Evolutionary conservation across 2,888 invertebrate species (phyloP).

Genomic region (Temnothorax ravouxi): DNA sequence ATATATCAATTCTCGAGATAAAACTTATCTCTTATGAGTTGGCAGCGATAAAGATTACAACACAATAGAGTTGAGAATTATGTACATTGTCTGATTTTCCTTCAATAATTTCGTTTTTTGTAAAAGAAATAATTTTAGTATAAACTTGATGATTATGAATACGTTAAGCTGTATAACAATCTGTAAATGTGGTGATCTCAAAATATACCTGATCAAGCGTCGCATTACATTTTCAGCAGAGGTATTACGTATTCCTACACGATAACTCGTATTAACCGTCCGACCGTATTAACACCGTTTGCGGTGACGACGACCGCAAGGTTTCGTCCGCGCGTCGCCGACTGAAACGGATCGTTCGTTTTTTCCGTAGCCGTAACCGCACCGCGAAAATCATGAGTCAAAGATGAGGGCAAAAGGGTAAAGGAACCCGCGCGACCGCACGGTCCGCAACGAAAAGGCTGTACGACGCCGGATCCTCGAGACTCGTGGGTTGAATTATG

Average conservation of each 20-base stretch:
- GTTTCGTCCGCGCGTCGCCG: conserved; percentile 51
- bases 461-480: conserved; percentile 56
- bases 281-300: conserved; percentile 57
- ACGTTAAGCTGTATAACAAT: background rate
- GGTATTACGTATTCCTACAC: conserved; percentile 60
- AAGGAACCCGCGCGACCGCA: conserved; percentile 68
- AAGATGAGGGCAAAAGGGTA: conserved; percentile 40
- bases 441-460: conserved; percentile 57
- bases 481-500: conserved; percentile 71
- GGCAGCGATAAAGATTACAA: background rate
- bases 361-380: conserved; percentile 67
- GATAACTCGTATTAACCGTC: conserved; percentile 54
- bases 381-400: conserved; percentile 65
- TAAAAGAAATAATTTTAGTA: background rate
- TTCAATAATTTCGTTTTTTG: background rate
- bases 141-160: background rate
- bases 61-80: background rate
- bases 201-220: conserved; percentile 7
- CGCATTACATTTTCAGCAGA: conserved; percentile 61
- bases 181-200: background rate
- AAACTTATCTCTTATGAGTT: background rate
- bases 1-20: background rate
- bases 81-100: background rate
- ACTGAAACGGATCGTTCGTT: conserved; percentile 61
- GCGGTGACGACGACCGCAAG: conserved; percentile 69